Percentiles rank a stretch among this genome's conserved stretches.
Conservation (phyloP, 2,888 invertebrate genomes). For the Andrena haemorrhoa region DNA sequence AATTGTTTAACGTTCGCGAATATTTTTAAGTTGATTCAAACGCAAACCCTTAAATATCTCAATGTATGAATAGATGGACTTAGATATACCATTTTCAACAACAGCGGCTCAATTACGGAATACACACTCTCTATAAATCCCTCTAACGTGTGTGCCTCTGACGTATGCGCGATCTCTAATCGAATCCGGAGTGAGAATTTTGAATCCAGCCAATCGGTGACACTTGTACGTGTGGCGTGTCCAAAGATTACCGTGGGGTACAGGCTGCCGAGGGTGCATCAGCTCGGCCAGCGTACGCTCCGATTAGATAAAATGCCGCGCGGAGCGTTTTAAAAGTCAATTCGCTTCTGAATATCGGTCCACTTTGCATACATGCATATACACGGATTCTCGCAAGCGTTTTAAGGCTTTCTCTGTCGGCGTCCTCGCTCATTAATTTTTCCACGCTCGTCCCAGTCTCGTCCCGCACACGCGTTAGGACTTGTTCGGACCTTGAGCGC, state of each 20-base stretch:
- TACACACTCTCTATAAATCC: too few relatives aligned
- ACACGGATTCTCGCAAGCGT: constrained; percentile 45
- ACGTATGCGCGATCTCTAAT: too few relatives aligned
- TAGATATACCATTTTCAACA: too few relatives aligned
- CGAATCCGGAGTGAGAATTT: too few relatives aligned
- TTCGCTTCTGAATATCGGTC: constrained; percentile 29
- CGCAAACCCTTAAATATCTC: too few relatives aligned
- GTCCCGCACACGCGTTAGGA: constrained; percentile 72
- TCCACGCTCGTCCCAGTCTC: constrained; percentile 72
- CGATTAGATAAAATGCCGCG: not conserved
- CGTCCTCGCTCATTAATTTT: constrained; percentile 72
- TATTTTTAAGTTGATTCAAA: too few relatives aligned
- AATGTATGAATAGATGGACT: too few relatives aligned
- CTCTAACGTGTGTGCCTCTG: too few relatives aligned
- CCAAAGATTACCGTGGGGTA: not conserved
- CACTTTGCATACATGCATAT: constrained; percentile 1
- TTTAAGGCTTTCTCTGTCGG: constrained; percentile 53
- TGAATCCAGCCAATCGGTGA: too few relatives aligned
- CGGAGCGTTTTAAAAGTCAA: not conserved
- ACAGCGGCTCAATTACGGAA: too few relatives aligned
- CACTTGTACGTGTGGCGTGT: too few relatives aligned
- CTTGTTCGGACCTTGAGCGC: constrained; percentile 76
- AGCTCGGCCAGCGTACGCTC: not conserved
- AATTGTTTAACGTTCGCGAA: too few relatives aligned
- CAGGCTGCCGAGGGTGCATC: not conserved